Percentiles rank a stretch among this genome's conserved stretches.
phyloP scores from a whole-genome alignment of 2,888 invertebrate genomes.

The Hedya salicella region DNA sequence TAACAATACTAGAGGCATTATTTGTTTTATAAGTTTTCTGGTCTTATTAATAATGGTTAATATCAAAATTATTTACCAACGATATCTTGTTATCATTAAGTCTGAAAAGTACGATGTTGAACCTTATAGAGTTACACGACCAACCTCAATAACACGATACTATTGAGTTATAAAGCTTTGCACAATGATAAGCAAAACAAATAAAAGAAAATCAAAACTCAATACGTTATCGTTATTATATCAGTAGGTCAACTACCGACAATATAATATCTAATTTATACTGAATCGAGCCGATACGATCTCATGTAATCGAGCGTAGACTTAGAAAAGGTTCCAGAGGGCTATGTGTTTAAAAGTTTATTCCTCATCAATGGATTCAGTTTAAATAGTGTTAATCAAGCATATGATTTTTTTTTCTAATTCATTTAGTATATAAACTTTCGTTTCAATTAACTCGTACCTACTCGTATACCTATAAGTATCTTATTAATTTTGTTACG shows the following conservation, averaged over 20 bases:
- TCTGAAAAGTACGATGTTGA: too few relatives aligned
- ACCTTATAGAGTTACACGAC: background rate
- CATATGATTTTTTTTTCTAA: too few relatives aligned
- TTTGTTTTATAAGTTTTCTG: too few relatives aligned
- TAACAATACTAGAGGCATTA: too few relatives aligned
- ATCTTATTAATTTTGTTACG: too few relatives aligned
- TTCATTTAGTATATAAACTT: too few relatives aligned
- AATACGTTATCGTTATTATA: constrained; percentile 8
- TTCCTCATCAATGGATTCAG: background rate
- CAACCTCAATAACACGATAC: constrained; percentile 5
- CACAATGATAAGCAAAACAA: constrained; percentile 20
- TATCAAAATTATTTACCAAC: too few relatives aligned
- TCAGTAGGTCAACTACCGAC: constrained; percentile 13
- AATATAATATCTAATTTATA: constrained; percentile 26
- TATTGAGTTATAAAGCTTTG: background rate
- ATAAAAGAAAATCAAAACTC: constrained; percentile 16
- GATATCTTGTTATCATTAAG: too few relatives aligned
- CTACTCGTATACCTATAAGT: too few relatives aligned
- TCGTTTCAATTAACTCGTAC: too few relatives aligned
- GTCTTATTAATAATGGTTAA: too few relatives aligned
- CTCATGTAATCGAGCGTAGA: constrained; percentile 11
- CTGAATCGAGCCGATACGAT: constrained; percentile 10
- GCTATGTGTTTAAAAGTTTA: background rate
- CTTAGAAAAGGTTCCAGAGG: background rate
- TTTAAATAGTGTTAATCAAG: background rate